Evolutionary conservation across 2,113 vertebrate genomes (phyloP).

Genomic region (Hipposideros armiger): DNA sequence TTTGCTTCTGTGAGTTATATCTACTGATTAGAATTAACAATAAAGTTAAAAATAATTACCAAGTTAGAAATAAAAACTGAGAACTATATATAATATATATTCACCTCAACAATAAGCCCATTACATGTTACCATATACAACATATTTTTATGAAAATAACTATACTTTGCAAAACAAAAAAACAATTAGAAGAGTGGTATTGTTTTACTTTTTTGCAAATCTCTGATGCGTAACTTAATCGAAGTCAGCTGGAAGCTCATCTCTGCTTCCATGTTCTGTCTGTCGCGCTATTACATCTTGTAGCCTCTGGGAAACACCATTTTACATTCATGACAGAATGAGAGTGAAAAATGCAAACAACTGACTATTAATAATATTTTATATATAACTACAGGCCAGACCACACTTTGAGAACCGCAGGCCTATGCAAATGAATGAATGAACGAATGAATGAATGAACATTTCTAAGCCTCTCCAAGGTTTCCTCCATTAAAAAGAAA

Average conservation of each 20-base stretch:
- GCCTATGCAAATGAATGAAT: background rate
- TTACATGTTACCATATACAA: background rate
- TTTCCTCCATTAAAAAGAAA: background rate
- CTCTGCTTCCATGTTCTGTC: background rate
- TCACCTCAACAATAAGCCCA: background rate
- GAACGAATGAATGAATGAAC: background rate
- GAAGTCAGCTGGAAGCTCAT: background rate
- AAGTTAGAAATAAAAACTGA: background rate
- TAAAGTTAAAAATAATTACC: background rate
- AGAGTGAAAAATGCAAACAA: background rate
- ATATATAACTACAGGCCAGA: background rate
- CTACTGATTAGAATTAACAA: background rate
- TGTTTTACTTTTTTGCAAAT: background rate
- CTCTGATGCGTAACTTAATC: background rate
- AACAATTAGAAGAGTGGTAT: background rate
- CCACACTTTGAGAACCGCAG: background rate
- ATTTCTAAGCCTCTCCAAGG: background rate
- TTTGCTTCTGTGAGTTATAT: background rate
- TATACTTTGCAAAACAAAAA: background rate
- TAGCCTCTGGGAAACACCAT: background rate
- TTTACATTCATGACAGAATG: rapidly evolving
- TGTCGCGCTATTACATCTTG: background rate
- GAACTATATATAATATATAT: background rate
- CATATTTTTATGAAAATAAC: background rate
- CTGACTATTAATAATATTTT: background rate